Evolutionary conservation across 2,888 invertebrate genomes (phyloP), one percentile per base, ranked within the genome.

Genomic region (Agrotis clavis): DNA sequence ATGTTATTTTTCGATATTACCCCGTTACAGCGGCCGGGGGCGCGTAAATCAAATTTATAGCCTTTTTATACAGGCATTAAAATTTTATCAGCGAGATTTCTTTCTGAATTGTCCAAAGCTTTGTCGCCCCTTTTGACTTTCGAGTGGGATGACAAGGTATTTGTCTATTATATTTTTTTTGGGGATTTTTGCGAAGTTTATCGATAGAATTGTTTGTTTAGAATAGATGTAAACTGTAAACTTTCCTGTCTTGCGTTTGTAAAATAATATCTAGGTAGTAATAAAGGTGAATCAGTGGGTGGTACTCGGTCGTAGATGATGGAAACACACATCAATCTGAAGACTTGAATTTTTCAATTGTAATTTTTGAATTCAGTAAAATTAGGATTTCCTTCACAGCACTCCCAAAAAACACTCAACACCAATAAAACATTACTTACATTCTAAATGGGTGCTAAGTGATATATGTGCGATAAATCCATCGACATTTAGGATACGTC

Each of bases 1-100:
- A 90, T 94, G 96, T 95, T 95, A 94, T 95, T 94, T 94, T 93
- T 92, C 94, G 94, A 95, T 95, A 95, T 96, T 95, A 95, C 96
- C 94, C 95, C 93, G 91, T 94, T 94, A 93, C 92, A 91, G 92
- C 92, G 93, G 88, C 87, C 88, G 88, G 91, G 93, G 92, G 89
- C 90, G 87, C 95, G 93, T 96, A 96, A 96, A 96, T 96, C 96
- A 96, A 95, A 95, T 95, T 96, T 96, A 96, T 95, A 88, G 94
- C 94, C 93, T 92, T 96, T 96, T 96, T 96, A 96, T 96, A 94
- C 94, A 92, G 90, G 92, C 94, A 96, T 96, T 95, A 95, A 95
- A 95, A 93, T 95, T 95, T 96, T 96, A 96, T 96, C 95, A 93
- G 92, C 84, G 90, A 92, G 93, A 94, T 95, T 95, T 95, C 93